Evolutionary conservation across 2,888 invertebrate genomes (phyloP).

Genomic region (Phania funesta): DNA sequence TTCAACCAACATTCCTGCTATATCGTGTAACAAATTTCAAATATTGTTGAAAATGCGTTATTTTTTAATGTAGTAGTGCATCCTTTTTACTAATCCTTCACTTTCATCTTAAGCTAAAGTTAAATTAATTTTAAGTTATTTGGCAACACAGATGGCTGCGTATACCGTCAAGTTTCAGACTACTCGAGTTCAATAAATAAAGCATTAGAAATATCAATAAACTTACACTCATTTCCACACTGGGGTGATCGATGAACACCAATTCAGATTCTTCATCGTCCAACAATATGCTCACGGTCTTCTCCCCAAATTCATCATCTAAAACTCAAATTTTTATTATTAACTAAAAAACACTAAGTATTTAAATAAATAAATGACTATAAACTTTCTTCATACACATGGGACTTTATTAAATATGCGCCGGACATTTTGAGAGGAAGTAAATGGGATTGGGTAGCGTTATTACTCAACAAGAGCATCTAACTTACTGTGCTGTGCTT

Average conservation of each 20-base stretch:
- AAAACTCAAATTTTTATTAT: slow-evolving; percentile 82
- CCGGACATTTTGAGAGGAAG: background rate
- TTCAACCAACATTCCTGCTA: too few relatives aligned
- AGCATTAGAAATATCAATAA: background rate
- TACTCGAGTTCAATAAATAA: too few relatives aligned
- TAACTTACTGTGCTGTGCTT: slow-evolving; percentile 61
- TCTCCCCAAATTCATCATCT: slow-evolving; percentile 96
- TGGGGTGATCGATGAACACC: slow-evolving; percentile 94
- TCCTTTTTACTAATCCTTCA: too few relatives aligned
- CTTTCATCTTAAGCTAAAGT: too few relatives aligned
- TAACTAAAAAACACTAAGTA: slow-evolving; percentile 75
- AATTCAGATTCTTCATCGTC: slow-evolving; percentile 95
- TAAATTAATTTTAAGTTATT: too few relatives aligned
- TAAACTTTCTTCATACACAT: slow-evolving; percentile 15
- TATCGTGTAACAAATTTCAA: too few relatives aligned
- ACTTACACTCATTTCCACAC: slow-evolving; percentile 94
- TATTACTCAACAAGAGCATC: slow-evolving; percentile 56
- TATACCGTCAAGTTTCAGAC: too few relatives aligned
- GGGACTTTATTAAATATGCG: background rate
- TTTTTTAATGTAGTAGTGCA: too few relatives aligned
- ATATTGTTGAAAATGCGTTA: too few relatives aligned
- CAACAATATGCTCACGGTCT: slow-evolving; percentile 92
- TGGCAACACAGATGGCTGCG: too few relatives aligned
- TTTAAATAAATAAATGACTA: slow-evolving; percentile 62
- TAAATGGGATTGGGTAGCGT: background rate